Base-by-base conservation (phyloP, 2,888 invertebrate genomes). In the Synanthedon tipuliformis region DNA sequence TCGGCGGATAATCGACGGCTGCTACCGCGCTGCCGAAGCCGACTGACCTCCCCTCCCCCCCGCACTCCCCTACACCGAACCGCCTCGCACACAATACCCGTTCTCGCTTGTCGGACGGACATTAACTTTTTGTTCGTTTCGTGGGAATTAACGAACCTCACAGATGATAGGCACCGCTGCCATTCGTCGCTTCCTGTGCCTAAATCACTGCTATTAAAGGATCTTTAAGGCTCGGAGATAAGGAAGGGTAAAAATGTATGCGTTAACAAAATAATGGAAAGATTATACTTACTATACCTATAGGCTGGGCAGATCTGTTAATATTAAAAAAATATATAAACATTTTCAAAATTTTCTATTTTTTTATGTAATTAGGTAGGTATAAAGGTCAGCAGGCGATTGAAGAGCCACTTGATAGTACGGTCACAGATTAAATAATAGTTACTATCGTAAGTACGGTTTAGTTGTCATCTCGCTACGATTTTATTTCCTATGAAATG, bases 1-100 rank as follows among this genome's bases (percentile, higher is more conserved):
- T 83, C 85, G 77, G 69, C 74, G 74, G 77, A 81, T 83, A 83
- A 84, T 84, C 83, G 79, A 75, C 76, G 75, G 81, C 77, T 65
- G 79, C 85, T 82, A 81, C 83, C 64, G 80, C 74, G 66, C 71
- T 71, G 71, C 73, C 62, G 62, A 60, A 61, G 58, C 63, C 57
- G 34, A 34, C 34, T 34, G 34, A 34, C 10, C 58, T 56, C 59
- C 58, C 60, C 62, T 59, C 63, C 61, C 7, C 60, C 58, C 51
- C 55, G 57, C 57, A 52, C 56, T 58, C 58, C 59, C 58, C 56
- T 53, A 57, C 56, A 57, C 34, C 34, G 34, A 1, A 10, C 34
- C 34, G 34, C 34, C 23, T 34, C 34, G 34, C 34, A 10, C 34
- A 34, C 10, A 34, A 34, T 34, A 34, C 60, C 58, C 58, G 55